Evolutionary conservation across 2,113 vertebrate species (phyloP), one percentile per base, ranked within the genome.

Genomic region (Thryonomys swinderianus): DNA sequence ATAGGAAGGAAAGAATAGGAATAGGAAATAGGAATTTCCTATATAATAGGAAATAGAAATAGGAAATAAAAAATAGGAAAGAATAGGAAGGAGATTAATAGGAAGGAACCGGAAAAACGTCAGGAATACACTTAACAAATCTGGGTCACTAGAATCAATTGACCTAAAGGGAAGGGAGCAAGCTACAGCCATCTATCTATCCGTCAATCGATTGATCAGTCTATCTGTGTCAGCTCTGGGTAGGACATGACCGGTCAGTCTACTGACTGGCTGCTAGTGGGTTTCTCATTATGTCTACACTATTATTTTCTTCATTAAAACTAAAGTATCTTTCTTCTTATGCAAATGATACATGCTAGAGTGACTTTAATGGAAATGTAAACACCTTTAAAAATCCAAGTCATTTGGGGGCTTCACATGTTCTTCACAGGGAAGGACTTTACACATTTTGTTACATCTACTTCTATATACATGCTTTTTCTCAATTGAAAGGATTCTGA

Each of bases 101-200:
- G 17, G 87, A 30, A 45, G 62, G 81, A 17, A 93, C 3, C 88
- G 30, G 11, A 48, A 53, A 62, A 85, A 55, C 85, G 12, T 40
- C 48, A 59, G 10, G 30, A 79, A 69, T 55, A 83, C n/a, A 76
- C 37, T 90, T 90, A 78, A 67, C 91, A 95, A 93, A 78, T 21
- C 20, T 81, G 74, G 20, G 76, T 90, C 40, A 94, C 59, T 42
- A 74, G 37, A 92, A 85, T 76, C 69, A 59, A 80, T 45, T 76
- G 74, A 80, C 57, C 23, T 48, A 25, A 85, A 8, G 34, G 64
- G 23, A n/a, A 27, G 37, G 27, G 32, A 64, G 85, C 17, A 91
- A 48, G 37, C 40, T 27, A 53, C 16, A 74, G 1, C 17, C 1
- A 11, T 37, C 40, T 45, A 45, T 45, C 12, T 74, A 48, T 17